A percentile compares a stretch with the other conserved stretches of the same genome.
Evolutionary conservation across 2,113 vertebrate genomes (phyloP).

Genomic region (Ictalurus punctatus): DNA sequence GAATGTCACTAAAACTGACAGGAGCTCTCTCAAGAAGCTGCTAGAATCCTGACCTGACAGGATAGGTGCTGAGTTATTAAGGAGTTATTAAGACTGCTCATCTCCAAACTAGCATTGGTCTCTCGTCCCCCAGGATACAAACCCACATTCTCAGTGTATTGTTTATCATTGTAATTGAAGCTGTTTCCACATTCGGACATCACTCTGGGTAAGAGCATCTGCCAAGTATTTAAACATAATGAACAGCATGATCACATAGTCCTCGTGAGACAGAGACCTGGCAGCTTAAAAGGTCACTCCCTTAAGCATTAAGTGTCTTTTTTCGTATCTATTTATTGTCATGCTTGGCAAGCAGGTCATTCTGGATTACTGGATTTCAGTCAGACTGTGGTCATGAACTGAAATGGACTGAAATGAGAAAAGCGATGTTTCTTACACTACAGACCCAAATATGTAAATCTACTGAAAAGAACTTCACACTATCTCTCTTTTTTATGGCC

Average conservation of each 20-base stretch:
- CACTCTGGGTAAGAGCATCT: not conserved
- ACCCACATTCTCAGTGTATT: not conserved
- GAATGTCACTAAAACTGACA: not conserved
- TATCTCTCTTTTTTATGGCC: slow-evolving; percentile 22
- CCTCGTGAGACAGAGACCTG: not conserved
- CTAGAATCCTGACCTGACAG: not conserved
- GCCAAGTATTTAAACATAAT: not conserved
- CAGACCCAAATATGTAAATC: not conserved
- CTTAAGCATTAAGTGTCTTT: slow-evolving; percentile 8
- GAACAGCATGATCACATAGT: not conserved
- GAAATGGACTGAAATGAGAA: slow-evolving; percentile 50
- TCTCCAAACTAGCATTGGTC: not conserved
- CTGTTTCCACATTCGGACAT: not conserved
- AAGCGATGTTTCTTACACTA: slow-evolving; percentile 1
- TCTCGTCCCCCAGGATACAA: not conserved
- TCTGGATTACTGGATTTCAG: slow-evolving; percentile 76
- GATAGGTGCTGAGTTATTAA: not conserved
- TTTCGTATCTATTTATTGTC: slow-evolving; percentile 71
- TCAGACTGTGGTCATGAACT: slow-evolving; percentile 56
- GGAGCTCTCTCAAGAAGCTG: not conserved
- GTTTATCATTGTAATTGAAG: not conserved
- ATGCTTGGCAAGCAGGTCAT: slow-evolving; percentile 68
- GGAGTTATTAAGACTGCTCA: not conserved
- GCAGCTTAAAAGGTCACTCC: slow-evolving; percentile 33
- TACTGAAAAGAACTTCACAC: not conserved